phyloP scores from a whole-genome alignment of 2,797 vertebrate genomes.

The Lophotriccus pileatus region DNA sequence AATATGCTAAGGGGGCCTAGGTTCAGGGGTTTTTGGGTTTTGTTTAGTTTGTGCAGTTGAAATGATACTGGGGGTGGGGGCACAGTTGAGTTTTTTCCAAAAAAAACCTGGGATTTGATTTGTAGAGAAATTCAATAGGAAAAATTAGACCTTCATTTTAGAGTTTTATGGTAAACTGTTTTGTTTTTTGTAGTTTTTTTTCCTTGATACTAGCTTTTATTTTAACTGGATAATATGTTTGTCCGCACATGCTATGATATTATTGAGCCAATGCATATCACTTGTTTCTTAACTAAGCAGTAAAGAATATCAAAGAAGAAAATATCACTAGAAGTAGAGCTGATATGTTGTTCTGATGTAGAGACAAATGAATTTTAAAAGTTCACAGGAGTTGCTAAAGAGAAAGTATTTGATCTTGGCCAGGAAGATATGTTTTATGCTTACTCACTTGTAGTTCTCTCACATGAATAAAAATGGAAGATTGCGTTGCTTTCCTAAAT shows the following conservation, averaged over 20 bases:
- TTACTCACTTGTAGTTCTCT: background rate
- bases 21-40: accelerated
- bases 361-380: background rate
- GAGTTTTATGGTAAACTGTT: background rate
- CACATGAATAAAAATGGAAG: background rate
- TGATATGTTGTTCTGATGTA: background rate
- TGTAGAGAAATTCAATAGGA: background rate
- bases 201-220: background rate
- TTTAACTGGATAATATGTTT: background rate
- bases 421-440: background rate
- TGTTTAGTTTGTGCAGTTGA: background rate
- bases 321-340: background rate
- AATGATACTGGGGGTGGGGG: accelerated
- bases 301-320: background rate
- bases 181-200: background rate
- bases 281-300: background rate
- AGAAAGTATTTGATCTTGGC: background rate
- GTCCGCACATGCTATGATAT: background rate
- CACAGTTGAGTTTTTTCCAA: background rate
- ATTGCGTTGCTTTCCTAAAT: background rate
- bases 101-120: background rate
- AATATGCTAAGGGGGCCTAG: background rate
- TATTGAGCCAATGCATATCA: background rate
- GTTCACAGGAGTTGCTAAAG: background rate
- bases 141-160: background rate